Percentiles rank a stretch among this genome's conserved stretches.
Evolutionary conservation across 92 coral and sea anemone species (phyloP).

Genomic region (Zoanthus sociatus): DNA sequence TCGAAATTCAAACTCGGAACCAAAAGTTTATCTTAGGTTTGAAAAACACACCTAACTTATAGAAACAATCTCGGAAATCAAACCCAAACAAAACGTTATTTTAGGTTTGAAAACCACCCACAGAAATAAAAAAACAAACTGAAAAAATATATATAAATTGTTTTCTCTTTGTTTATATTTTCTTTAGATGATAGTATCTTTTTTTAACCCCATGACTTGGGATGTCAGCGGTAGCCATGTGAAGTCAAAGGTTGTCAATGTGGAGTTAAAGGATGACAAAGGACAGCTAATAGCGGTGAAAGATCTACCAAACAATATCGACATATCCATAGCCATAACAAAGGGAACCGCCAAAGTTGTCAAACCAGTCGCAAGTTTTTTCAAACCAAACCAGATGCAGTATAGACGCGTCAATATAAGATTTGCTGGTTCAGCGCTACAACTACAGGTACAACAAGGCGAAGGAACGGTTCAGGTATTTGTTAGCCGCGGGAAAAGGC

Average conservation of each 20-base stretch:
- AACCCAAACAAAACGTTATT: too few relatives aligned
- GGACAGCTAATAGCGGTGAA: slow-evolving; percentile 52
- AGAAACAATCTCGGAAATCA: too few relatives aligned
- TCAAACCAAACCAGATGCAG: slow-evolving; percentile 72
- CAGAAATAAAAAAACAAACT: background rate
- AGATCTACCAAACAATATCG: slow-evolving; percentile 63
- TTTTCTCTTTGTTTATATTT: background rate
- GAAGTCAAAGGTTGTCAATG: slow-evolving; percentile 60
- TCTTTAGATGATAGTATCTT: slow-evolving; percentile 58
- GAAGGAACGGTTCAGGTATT: slow-evolving; percentile 38
- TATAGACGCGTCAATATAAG: slow-evolving; percentile 58
- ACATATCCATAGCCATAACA: slow-evolving; percentile 57
- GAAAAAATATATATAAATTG: background rate
- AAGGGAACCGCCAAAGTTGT: slow-evolving; percentile 7
- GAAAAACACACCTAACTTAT: too few relatives aligned
- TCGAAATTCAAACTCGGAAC: too few relatives aligned
- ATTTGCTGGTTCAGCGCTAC: slow-evolving; percentile 61
- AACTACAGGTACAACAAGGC: slow-evolving; percentile 32
- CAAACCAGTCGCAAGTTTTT: slow-evolving; percentile 47
- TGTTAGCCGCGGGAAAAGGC: slow-evolving; percentile 61
- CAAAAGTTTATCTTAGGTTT: too few relatives aligned
- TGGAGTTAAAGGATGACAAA: slow-evolving; percentile 65
- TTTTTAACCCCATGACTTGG: slow-evolving; percentile 84
- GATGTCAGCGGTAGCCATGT: slow-evolving; percentile 65
- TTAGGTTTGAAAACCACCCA: background rate